Evolutionary conservation across 2,113 vertebrate genomes (phyloP), one percentile per base, ranked within the genome.

Genomic region (Ia io): DNA sequence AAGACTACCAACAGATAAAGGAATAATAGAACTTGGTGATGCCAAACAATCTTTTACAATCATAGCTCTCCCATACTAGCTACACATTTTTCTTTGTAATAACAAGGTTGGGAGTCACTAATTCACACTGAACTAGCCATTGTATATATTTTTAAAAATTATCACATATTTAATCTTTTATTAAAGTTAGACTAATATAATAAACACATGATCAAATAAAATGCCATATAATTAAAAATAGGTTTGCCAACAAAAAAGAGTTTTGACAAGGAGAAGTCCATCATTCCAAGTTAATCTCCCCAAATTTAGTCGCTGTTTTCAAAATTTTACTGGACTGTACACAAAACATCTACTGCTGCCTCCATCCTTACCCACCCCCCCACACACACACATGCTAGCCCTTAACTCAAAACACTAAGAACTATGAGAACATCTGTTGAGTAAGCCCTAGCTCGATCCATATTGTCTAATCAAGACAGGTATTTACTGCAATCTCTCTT

Each of bases 191-290:
- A 35, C 25, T 35, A 71, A 9, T 61, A 44, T 49, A 71, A 86
- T 37, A 59, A 93, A 91, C 12, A 86, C 9, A 69, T 28, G n/a
- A 49, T 40, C 23, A 32, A 40, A 92, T 78, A 94, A 92, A 95
- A 56, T 82, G 5, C n/a, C 69, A 51, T 18, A 79, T 80, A 84
- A 65, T 79, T 95, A 73, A 85, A 65, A 86, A 56, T 47, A 56
- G 17, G 2, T 76, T 35, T 84, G 13, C 70, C 42, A 79, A 70
- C 73, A 74, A 44, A 76, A 76, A 80, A 56, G 22, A 42, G 53
- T 30, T 76, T 61, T 73, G 17, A 44, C 35, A 79, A 83, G 87
- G 40, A 65, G 32, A 91, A 76, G 1, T 20, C n/a, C 2, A 65
- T 88, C 11, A 70, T 35, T 82, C 49, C 25, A 42, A 47, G 16